Evolutionary conservation across 2,113 vertebrate genomes (phyloP).

Genomic region (Nesogale talazaci): DNA sequence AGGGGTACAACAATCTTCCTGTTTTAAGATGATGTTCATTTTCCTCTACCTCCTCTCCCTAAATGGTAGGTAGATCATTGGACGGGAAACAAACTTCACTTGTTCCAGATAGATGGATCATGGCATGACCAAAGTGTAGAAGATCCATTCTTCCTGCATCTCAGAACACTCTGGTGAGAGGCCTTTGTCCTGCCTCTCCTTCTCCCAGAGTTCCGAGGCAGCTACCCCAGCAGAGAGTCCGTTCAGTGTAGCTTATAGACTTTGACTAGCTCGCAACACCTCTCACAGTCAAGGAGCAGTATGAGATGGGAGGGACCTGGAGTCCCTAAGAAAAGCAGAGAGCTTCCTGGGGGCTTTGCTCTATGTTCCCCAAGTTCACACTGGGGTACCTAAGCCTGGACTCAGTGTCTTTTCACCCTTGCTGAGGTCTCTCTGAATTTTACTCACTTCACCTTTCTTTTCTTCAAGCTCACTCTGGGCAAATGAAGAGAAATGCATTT

Average conservation of each 20-base stretch:
- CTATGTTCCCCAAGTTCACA: background rate
- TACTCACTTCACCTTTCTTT: background rate
- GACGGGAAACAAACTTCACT: constrained; percentile 48
- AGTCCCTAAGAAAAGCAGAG: constrained; percentile 20
- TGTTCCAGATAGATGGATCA: constrained; percentile 47
- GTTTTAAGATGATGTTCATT: constrained; percentile 14
- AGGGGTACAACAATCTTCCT: background rate
- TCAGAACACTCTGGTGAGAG: constrained; percentile 17
- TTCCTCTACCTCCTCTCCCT: constrained; percentile 42
- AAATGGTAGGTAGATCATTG: constrained; percentile 15
- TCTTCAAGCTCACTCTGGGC: background rate
- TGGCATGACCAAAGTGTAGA: background rate
- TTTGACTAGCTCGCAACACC: background rate
- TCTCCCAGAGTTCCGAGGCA: constrained; percentile 6
- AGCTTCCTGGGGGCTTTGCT: background rate
- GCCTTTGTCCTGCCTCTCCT: background rate
- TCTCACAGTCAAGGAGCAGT: background rate
- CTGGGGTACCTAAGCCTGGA: background rate
- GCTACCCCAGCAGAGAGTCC: background rate
- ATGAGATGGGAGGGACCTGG: background rate
- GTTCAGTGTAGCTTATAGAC: constrained; percentile 9
- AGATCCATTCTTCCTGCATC: constrained; percentile 24
- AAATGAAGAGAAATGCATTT: background rate
- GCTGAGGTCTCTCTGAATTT: constrained; percentile 20
- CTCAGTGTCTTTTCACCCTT: background rate